Percentiles rank a stretch among this genome's conserved stretches.
Evolutionary conservation across 1,140 invertebrate species (phyloP).

Genomic region (Zaprionus vittiger): DNA sequence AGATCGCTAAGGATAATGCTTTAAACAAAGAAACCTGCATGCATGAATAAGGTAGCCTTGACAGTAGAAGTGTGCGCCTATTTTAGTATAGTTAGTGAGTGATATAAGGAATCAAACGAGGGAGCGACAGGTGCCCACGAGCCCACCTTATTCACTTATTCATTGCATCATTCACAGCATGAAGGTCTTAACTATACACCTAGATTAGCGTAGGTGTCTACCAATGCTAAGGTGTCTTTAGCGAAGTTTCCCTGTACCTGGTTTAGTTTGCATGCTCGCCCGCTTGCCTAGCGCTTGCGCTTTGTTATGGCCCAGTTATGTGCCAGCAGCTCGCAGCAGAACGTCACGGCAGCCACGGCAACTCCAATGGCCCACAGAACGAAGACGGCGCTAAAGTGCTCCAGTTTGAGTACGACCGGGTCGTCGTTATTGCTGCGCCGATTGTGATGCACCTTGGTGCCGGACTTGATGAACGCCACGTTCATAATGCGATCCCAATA

Average conservation of each 20-base stretch:
- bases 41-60: no score
- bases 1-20: not conserved
- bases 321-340: constrained; percentile 58
- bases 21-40: not conserved
- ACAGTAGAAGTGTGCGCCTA: no score
- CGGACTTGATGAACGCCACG: constrained; percentile 63
- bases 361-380: constrained; percentile 65
- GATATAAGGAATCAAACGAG: no score
- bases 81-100: no score
- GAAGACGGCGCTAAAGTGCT: constrained; percentile 75
- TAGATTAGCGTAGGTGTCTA: not conserved
- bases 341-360: constrained; percentile 45
- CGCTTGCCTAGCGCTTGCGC: constrained; percentile 51
- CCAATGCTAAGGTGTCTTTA: not conserved
- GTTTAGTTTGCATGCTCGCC: constrained; percentile 55
- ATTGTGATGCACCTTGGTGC: constrained; percentile 47
- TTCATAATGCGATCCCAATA: constrained; percentile 80
- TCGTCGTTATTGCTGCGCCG: constrained; percentile 53
- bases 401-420: constrained; percentile 68
- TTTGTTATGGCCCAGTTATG: constrained; percentile 54
- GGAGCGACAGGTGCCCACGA: no score
- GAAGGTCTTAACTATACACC: no score
- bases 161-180: no score
- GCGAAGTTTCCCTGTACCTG: not conserved
- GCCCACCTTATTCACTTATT: no score